Percentiles rank a stretch among this genome's conserved stretches.
phyloP scores from a whole-genome alignment of 2,888 invertebrate species.

The Ecdyonurus torrentis region DNA sequence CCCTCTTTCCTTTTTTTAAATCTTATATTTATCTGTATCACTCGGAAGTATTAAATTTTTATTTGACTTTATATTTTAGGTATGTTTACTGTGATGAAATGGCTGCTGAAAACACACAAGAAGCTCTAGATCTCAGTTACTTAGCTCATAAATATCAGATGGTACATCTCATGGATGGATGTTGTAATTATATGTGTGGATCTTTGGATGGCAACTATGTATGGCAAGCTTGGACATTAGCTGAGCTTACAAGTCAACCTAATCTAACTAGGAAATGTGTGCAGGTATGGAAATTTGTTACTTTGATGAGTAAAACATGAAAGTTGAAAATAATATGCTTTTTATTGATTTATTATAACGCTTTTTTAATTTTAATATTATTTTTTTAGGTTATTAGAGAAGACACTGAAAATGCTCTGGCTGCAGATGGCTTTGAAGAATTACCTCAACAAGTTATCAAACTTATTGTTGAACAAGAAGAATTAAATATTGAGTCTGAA shows the following conservation, averaged over 20 bases:
- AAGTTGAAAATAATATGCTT: no score
- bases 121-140: not conserved
- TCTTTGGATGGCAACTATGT: not conserved
- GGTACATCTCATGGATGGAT: not conserved
- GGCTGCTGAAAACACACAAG: not conserved
- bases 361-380: no score
- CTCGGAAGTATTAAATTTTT: not conserved
- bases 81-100: not conserved
- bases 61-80: not conserved
- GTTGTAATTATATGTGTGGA: not conserved
- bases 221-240: not conserved
- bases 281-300: no score
- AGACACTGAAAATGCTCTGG: no score
- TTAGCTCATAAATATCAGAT: not conserved
- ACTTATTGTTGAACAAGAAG: no score
- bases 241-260: not conserved
- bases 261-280: not conserved
- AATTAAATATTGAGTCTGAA: no score
- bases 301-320: no score
- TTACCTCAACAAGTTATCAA: no score
- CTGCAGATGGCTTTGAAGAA: no score
- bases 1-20: not conserved
- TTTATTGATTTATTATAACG: no score
- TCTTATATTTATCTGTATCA: not conserved
- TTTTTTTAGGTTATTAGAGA: no score